Percentiles rank a stretch among this genome's conserved stretches.
These are phyloP conservation scores for Coelogynopora nodosa DNA, from an alignment of 2,888 invertebrate species.

Conservation along the genomic window DNA sequence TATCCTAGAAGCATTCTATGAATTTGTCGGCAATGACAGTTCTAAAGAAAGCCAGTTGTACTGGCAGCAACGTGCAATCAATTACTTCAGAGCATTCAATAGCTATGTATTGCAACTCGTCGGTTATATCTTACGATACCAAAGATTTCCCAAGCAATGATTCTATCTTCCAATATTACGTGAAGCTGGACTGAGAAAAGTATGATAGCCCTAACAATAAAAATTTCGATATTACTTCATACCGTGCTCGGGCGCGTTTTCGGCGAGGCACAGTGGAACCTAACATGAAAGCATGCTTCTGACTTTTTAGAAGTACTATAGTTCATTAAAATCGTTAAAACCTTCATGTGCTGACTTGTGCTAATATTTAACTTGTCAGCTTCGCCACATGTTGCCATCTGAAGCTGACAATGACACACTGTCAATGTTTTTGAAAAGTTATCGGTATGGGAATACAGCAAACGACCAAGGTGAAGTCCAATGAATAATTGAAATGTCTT, in stretches of 20 bases:
- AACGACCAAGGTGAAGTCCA: constrained; percentile 14
- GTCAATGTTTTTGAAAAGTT: not conserved
- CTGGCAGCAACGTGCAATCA: constrained; percentile 24
- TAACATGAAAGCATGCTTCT: constrained; percentile 13
- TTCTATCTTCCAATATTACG: not conserved
- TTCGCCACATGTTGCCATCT: not conserved
- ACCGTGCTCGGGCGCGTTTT: not conserved
- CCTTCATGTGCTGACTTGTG: not conserved
- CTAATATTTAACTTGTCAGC: not conserved
- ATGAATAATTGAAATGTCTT: not conserved
- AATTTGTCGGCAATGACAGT: not conserved
- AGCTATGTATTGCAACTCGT: constrained; percentile 2
- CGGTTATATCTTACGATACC: not conserved
- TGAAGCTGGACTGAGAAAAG: constrained; percentile 12
- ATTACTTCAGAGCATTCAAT: constrained; percentile 4
- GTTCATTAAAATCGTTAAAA: not conserved
- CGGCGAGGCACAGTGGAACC: not conserved
- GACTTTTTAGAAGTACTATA: constrained; percentile 21
- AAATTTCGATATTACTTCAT: constrained; percentile 13
- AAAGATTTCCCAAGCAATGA: constrained; percentile 23
- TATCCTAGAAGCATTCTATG: constrained; percentile 2
- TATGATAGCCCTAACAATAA: not conserved
- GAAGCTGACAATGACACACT: not conserved
- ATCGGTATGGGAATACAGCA: constrained; percentile 22
- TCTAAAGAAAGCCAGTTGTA: constrained; percentile 26